Evolutionary conservation across 2,797 vertebrate species (phyloP).

Genomic region (Triplophysa bombifrons): DNA sequence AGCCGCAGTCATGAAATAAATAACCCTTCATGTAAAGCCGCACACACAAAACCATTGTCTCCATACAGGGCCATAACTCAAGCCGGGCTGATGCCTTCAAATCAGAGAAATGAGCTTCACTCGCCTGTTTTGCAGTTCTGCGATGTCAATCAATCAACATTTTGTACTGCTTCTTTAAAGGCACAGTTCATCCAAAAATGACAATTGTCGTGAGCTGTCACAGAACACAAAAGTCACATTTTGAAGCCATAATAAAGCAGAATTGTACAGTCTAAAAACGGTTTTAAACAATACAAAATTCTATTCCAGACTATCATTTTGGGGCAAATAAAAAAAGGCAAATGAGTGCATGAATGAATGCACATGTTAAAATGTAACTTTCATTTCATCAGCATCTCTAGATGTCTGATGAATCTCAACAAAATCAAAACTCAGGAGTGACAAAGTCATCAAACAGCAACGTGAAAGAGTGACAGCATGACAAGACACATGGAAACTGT

Average conservation of each 20-base stretch:
- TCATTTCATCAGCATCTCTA: too few species aligned
- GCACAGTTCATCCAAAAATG: background rate
- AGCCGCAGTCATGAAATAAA: conserved; percentile 42
- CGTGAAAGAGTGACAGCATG: too few species aligned
- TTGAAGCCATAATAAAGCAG: too few species aligned
- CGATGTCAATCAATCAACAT: background rate
- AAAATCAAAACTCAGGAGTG: too few species aligned
- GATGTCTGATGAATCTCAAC: too few species aligned
- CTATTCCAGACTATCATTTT: too few species aligned
- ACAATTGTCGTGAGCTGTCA: background rate
- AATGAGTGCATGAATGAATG: background rate
- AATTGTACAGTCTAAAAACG: too few species aligned
- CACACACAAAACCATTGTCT: conserved; percentile 24
- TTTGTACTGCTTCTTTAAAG: background rate
- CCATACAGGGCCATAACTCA: conserved; percentile 10
- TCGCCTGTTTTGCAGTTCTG: background rate
- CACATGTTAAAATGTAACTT: background rate
- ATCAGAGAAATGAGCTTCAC: background rate
- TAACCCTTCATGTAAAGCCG: conserved; percentile 15
- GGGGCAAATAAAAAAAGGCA: too few species aligned
- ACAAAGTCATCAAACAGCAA: too few species aligned
- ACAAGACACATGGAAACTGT: too few species aligned
- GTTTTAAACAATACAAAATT: too few species aligned
- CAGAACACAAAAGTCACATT: too few species aligned
- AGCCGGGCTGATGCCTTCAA: background rate